Evolutionary conservation across 2,888 invertebrate genomes (phyloP).

Genomic region (Hemaris fuciformis): DNA sequence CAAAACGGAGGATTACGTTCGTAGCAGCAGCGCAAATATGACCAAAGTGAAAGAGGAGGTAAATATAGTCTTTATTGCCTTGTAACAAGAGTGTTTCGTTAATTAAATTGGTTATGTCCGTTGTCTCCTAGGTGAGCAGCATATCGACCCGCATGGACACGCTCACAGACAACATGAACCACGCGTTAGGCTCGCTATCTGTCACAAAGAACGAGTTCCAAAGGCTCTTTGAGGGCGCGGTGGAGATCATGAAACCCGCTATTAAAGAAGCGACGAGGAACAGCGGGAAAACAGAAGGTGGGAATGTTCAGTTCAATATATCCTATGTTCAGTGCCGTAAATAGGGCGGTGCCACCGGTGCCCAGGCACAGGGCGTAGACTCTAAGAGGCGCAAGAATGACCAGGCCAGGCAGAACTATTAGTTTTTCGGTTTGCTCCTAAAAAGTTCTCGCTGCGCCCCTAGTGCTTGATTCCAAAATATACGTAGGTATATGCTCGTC

Average conservation of each 20-base stretch:
- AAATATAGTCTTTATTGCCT: constrained; percentile 26
- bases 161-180: constrained; percentile 91
- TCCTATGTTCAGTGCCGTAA: no score
- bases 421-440: no score
- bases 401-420: no score
- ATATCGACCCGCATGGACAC: constrained; percentile 89
- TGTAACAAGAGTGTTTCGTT: constrained; percentile 14
- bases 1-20: constrained; percentile 90
- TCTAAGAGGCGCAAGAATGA: no score
- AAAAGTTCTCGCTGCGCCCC: no score
- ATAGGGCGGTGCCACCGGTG: no score
- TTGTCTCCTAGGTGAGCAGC: constrained; percentile 83
- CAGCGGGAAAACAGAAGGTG: constrained; percentile 58
- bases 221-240: constrained; percentile 88
- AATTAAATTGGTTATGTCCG: constrained; percentile 21
- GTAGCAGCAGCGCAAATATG: constrained; percentile 88
- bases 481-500: no score
- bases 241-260: constrained; percentile 86
- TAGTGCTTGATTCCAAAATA: no score
- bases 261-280: constrained; percentile 84
- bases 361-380: no score
- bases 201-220: constrained; percentile 93
- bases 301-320: neutral
- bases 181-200: constrained; percentile 88
- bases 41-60: constrained; percentile 89